Evolutionary conservation across 1,140 invertebrate species (phyloP).

Genomic region (Diprion similis): DNA sequence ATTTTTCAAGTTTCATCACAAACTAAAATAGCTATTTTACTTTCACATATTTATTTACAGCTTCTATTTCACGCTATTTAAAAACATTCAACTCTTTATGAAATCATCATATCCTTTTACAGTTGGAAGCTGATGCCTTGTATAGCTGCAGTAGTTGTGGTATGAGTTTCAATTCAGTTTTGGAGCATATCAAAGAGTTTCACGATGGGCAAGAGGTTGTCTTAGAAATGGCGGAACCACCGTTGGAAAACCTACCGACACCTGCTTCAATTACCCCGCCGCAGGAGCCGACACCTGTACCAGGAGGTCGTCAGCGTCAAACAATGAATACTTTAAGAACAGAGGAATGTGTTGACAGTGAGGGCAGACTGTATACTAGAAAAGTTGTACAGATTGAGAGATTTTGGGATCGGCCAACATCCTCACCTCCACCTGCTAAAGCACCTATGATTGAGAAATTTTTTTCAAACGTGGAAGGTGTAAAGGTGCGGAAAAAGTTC

Average conservation of each 20-base stretch:
- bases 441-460: conserved; percentile 59
- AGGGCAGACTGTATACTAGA: conserved; percentile 60
- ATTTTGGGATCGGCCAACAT: conserved; percentile 57
- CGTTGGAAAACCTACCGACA: conserved; percentile 39
- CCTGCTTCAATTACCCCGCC: conserved; percentile 17
- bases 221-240: conserved; percentile 60
- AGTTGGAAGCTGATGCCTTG: conserved; percentile 54
- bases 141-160: conserved; percentile 71
- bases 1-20: too few relatives aligned
- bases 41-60: too few relatives aligned
- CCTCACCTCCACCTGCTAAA: conserved; percentile 38
- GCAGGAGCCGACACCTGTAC: conserved; percentile 24
- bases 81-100: conserved; percentile 1
- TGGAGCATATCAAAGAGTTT: conserved; percentile 70
- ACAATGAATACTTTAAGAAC: conserved; percentile 59
- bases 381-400: conserved; percentile 66
- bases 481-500: conserved; percentile 42
- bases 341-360: conserved; percentile 61
- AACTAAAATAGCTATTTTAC: too few relatives aligned
- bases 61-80: not conserved
- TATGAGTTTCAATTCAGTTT: conserved; percentile 68
- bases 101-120: conserved; percentile 10
- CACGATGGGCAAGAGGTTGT: conserved; percentile 73
- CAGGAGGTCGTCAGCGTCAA: conserved; percentile 38
- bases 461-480: conserved; percentile 57